Evolutionary conservation across 2,113 vertebrate genomes (phyloP), one percentile per base, ranked within the genome.

Genomic region (Chrysemys picta): DNA sequence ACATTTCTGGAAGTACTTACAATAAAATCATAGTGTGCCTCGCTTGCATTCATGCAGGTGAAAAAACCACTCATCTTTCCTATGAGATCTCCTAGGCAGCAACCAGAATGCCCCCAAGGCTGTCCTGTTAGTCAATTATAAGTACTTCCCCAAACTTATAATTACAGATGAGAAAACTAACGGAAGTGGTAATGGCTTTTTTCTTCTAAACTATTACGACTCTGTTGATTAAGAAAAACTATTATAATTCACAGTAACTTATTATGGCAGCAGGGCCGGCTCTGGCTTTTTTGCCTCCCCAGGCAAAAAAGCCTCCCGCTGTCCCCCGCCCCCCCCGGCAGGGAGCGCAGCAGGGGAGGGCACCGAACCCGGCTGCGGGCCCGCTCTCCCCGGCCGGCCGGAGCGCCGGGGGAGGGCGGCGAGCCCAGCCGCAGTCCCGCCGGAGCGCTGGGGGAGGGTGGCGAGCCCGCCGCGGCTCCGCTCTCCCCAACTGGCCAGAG

Each of bases 151-250:
- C 17, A 31, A 17, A 21, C 53, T 88, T 92, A 78, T 89, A 96
- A 96, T 96, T 93, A 72, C 85, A 86, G 62, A 50, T 57, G 95
- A 86, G 85, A 82, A 42, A 82, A 72, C 90, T 86, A 94, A 92
- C 90, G 22, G 78, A 1, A 4, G 87, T 96, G 88, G 19, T 93
- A 93, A 89, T 84, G 52, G 9, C 57, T 93, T 95, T 89, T 94
- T 93, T 93, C 50, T 45, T 93, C 85, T 84, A 89, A 76, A 56
- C 56, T 95, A 88, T 94, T 72, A 89, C 87, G 82, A 89, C 93
- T 94, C 82, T 84, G 5, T 29, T 91, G 84, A 42, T 93, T 88
- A 90, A 94, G 76, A 91, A 8, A 75, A 75, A 10, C 25, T 59
- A n/a, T 85, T 92, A 29, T 94, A 90, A 89, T 90, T 92, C 93